These are phyloP conservation scores for Lasioglossum zephyrum DNA, from an alignment of 2,888 invertebrate genomes.

Conservation along the genomic window DNA sequence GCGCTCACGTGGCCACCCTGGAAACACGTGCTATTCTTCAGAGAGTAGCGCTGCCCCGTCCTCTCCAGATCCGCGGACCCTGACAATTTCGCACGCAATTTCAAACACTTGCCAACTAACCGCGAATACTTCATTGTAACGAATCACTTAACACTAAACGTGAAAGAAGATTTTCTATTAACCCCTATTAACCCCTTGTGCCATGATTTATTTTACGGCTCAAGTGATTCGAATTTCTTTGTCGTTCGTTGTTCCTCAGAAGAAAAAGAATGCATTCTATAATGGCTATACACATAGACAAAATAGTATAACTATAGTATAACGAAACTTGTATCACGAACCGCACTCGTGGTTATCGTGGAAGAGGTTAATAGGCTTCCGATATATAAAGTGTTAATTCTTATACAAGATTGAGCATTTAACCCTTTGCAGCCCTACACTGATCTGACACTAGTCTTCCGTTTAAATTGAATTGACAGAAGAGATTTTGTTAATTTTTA, in stretches of 20 bases:
- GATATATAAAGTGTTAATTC: neutral
- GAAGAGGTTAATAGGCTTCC: neutral
- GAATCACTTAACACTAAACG: neutral
- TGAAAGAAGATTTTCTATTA: neutral
- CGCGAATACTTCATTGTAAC: neutral
- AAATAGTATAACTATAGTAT: too few relatives aligned
- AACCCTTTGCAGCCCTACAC: neutral
- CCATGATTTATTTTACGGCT: neutral
- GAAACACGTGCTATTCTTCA: constrained; percentile 63
- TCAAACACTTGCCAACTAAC: neutral
- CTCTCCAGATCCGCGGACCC: neutral
- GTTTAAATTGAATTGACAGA: neutral
- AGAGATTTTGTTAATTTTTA: neutral
- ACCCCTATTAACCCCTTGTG: neutral
- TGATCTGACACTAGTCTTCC: neutral
- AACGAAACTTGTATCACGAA: neutral
- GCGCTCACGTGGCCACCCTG: constrained; percentile 61
- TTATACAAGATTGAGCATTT: neutral
- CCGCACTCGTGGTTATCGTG: neutral
- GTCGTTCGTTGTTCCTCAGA: neutral
- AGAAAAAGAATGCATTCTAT: neutral
- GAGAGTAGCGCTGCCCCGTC: constrained; percentile 12
- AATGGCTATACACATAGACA: neutral
- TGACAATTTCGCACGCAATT: neutral
- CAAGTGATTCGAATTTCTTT: neutral